Evolutionary conservation across 2,113 vertebrate species (phyloP), one percentile per base, ranked within the genome.

Genomic region (Potamarius usumacintae): DNA sequence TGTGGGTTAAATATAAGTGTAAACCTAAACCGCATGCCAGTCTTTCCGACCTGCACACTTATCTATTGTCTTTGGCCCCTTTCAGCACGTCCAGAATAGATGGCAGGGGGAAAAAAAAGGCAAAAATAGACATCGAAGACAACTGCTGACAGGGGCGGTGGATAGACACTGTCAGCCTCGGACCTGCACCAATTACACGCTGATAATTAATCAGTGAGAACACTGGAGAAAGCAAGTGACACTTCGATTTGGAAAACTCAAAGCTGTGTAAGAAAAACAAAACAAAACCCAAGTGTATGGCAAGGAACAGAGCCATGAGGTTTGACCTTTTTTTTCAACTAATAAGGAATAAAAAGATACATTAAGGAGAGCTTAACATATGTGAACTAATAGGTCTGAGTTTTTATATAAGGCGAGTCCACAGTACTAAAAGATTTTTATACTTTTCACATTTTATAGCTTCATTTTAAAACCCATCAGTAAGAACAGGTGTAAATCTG

Each of bases 81-180:
- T 90, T 89, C 87, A 89, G 87, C 87, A 62, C 63, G 92, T 94
- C 94, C 92, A 92, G 95, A 96, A 96, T 94, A 95, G 94, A 95
- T 92, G 91, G 92, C 94, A 93, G 90, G 27, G 67, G 9, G 3
- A 1, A 8, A 72, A 72, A 71, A 78, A 93, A 93, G 94, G 95
- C 96, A 95, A 94, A 96, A 97, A 97, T 97, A 97, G 97, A 96
- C 87, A 91, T 94, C 90, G 92, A 90, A 95, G 96, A 96, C 97
- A 97, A 96, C 97, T 98, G 97, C 96, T 96, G 97, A 96, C 95
- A 94, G 96, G 97, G 94, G 94, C 95, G 96, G 95, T 95, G 92
- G 91, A 94, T 93, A 96, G 96, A 97, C 96, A 95, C 94, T 50
- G 91, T 92, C 89, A 89, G 96, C 82, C 95, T 96, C 96, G 95